These are phyloP conservation scores for Resseliella maxima DNA, from an alignment of 2,888 invertebrate genomes.

Conservation along the genomic window DNA sequence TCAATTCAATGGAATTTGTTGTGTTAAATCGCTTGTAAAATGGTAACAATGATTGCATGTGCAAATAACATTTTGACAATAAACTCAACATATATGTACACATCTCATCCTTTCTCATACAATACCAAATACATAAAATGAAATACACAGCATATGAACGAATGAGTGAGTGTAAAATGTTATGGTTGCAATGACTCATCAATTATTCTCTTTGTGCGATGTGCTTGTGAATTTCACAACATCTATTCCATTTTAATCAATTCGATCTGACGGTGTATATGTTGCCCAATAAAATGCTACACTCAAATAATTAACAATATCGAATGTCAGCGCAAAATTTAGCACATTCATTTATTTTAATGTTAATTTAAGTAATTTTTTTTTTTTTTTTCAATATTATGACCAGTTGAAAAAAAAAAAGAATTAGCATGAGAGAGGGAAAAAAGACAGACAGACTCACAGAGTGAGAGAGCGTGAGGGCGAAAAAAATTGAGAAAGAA, in stretches of 20 bases:
- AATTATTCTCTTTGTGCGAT: neutral
- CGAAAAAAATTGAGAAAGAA: neutral
- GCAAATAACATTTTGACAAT: neutral
- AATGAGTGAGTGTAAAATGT: neutral
- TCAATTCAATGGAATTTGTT: neutral
- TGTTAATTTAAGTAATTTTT: neutral
- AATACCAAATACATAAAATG: neutral
- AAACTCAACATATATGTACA: neutral
- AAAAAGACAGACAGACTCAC: too few species aligned
- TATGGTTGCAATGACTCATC: neutral
- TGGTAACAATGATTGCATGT: slow-evolving; percentile 13
- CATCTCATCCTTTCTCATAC: too few species aligned
- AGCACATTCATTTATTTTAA: neutral
- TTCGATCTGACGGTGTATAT: neutral
- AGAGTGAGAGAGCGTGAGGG: neutral
- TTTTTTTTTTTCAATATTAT: neutral
- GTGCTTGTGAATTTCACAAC: neutral
- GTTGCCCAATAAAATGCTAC: neutral
- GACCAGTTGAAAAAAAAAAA: neutral
- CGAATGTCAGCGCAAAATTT: neutral
- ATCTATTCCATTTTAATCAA: neutral
- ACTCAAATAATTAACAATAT: neutral
- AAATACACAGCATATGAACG: neutral
- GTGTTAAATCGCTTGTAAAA: slow-evolving; percentile 50
- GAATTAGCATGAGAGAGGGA: neutral